Base-by-base conservation (phyloP, 1,140 invertebrate genomes). In the Aphidius ervi region DNA sequence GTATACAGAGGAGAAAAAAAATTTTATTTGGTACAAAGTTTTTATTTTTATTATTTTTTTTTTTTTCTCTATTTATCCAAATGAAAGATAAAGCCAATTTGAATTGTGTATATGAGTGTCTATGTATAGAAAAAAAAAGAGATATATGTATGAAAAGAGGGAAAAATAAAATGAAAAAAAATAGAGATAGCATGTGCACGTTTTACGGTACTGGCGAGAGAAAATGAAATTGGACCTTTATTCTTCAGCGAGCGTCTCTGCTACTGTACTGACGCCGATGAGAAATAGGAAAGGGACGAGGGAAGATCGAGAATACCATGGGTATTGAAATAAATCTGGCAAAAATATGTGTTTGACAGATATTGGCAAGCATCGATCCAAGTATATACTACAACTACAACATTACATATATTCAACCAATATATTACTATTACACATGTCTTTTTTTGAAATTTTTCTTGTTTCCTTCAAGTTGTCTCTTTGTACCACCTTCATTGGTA, bases 321-420 rank as follows among this genome's bases (percentile, higher is more conserved):
- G 53, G 65, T 64, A 64, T 63, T 61, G 66, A 69, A 71, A 74
- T 75, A 75, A 75, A 74, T 75, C 70, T 68, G 65, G 72, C 63
- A 72, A 74, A 75, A 74, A 74, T 74, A 74, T 74, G 73, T 69
- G 73, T 74, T 75, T 74, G 74, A 74, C 73, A 74, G 73, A 75
- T 75, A 75, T 74, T 74, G 68, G 68, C 59, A 65, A 64, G 60
- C 56, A 61, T 64, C 68, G 66, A 66, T 64, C 59, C 55, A 48
- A 58, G 31, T 53, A 23, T 63, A 54, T 54, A 54, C 52, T 42
- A 37, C 41, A 41, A 43, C 52, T 39, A 42, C 40, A 41, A 54
- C 23, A 31, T 4, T 31, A 31, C 23, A 31, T 31, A 31, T 31
- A 31, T 31, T 31, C 23, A 31, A 31, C 23, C 23, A 31, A 31